A percentile compares a stretch with the other conserved stretches of the same genome.
phyloP scores from a whole-genome alignment of 2,888 invertebrate genomes.

The Nesidiocoris tenuis region DNA sequence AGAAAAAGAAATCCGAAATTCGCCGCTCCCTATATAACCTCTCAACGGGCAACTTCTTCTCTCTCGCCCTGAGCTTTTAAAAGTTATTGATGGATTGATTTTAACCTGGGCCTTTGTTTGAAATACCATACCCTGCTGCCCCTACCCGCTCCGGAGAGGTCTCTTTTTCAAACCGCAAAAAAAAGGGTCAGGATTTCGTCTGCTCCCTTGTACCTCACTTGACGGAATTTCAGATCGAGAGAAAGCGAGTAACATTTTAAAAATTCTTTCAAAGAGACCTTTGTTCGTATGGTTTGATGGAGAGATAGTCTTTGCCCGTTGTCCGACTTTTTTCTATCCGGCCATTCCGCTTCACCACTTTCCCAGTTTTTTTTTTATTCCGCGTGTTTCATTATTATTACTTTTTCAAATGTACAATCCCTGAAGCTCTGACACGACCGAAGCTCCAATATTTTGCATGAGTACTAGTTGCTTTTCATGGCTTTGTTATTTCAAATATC shows the following conservation, averaged over 20 bases:
- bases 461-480: too few species aligned
- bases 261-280: conserved; percentile 21
- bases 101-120: conserved; percentile 33
- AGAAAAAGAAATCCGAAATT: background rate
- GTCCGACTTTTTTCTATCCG: background rate
- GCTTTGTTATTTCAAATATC: too few species aligned
- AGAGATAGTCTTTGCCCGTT: background rate
- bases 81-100: conserved; percentile 37
- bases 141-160: background rate
- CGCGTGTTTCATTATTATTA: too few species aligned
- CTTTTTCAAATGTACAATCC: too few species aligned
- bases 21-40: background rate
- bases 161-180: background rate
- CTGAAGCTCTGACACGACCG: too few species aligned
- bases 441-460: too few species aligned
- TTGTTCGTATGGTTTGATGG: background rate
- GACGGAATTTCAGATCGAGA: conserved; percentile 13
- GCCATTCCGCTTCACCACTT: background rate
- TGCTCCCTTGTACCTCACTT: conserved; percentile 11
- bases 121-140: conserved; percentile 17
- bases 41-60: conserved; percentile 5
- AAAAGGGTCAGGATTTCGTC: background rate
- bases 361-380: too few species aligned
- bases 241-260: conserved; percentile 24
- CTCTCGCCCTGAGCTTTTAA: conserved; percentile 14